Base-by-base conservation (phyloP, 2,888 invertebrate species). In the Encarsia formosa region DNA sequence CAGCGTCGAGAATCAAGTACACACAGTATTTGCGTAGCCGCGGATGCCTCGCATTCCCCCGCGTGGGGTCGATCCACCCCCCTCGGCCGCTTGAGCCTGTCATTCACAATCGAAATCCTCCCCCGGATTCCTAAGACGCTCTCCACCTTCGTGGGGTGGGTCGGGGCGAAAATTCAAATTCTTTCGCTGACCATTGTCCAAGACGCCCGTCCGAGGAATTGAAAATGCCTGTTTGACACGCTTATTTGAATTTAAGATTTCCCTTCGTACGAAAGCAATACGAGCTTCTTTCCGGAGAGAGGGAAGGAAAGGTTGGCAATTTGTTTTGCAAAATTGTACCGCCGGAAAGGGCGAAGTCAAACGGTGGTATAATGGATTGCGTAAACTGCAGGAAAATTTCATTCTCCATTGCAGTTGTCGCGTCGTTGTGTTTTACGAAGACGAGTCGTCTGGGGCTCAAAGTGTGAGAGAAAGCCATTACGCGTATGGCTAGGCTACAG, bases 151-250 rank as follows among this genome's bases (percentile, higher is more conserved):
- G 19, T 20, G 8, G 20, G 8, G 38, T 18, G 13, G 29, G 29
- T 29, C 13, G 8, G 45, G 16, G 37, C 49, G 56, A 54, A 58
- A 64, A 71, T 68, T 65, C 64, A 65, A 70, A 72, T 72, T 71
- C 71, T 71, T 70, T n/a, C n/a, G n/a, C 61, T 65, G 68, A 63
- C 66, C 64, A 59, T 56, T 51, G 58, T 57, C 61, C 61, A 57
- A 57, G 22, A 4, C 8, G 18, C 50, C 8, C 65, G 66, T 64
- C 34, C 29, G 49, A 38, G 50, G 58, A 48, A 73, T 72, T 73
- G 69, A 67, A 71, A 72, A 73, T 73, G 70, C 71, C 72, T 56
- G 63, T 70, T 71, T 70, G 71, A 70, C 73, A 61, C 54, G 40
- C 35, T 37, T 39, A n/a, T n/a, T n/a, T n/a, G n/a, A n/a, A n/a